Evolutionary conservation across 2,113 vertebrate species (phyloP), one percentile per base, ranked within the genome.

Genomic region (Bettongia penicillata): DNA sequence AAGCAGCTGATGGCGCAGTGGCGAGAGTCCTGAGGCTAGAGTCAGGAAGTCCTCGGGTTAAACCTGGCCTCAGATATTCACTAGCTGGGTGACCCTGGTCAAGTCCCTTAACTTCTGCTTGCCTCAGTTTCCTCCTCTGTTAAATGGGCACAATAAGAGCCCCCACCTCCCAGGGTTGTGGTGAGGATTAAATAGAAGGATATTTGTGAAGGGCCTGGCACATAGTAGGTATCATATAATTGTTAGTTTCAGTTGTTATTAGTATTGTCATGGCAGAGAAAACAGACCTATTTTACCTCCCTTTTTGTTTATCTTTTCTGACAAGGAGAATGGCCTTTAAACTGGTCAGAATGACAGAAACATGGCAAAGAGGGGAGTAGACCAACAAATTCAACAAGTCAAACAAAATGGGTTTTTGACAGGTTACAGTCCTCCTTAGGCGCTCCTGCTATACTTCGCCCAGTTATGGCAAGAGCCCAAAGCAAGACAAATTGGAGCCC

Each of bases 351-450:
- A 84, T 84, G 68, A 84, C 6, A 84, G 68, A 84, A 84, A 43
- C 68, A 43, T 22, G 68, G n/a, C 68, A 84, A 84, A 84, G 68
- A 94, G 89, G 84, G 23, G 92, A 96, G 95, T 37, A 93, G 47
- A 95, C 90, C 91, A 96, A 55, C 92, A 98, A 94, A 53, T 90
- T 94, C 94, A 91, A 92, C 90, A 95, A 93, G 12, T 23, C 24
- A 89, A 93, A 91, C 8, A 94, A 89, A 93, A 57, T 77, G 90
- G 90, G 12, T 52, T 47, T 94, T 94, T 91, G 24, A 92, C 89
- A 16, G 61, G 43, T 91, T 92, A 93, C 47, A 93, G 89, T 90
- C 55, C n/a, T 93, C 10, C 24, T 89, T 97, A 96, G n/a, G 6
- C 91, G 37, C 2, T 91, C 91, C 52, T 53, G 47, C n/a, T 94